Base-by-base conservation (phyloP, 2,797 vertebrate species). In the Poeciliopsis paucimaculata region DNA sequence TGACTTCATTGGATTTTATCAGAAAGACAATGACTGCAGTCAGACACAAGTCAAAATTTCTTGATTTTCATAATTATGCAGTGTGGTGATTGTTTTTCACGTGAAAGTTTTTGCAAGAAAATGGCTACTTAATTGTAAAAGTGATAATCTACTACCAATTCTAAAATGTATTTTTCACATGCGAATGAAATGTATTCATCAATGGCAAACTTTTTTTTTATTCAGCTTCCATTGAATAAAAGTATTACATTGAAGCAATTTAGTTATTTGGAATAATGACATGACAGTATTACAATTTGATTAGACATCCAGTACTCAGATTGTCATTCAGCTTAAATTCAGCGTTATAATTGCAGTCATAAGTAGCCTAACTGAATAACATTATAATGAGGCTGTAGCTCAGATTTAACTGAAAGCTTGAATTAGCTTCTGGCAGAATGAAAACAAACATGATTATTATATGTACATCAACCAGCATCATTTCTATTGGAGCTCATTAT, bases 231-330 rank as follows among this genome's bases (percentile, higher is more conserved):
- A 28, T 16, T 60, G 12, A 60, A 28, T 16, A 28, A 31, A 60
- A 60, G 28, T 6, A 75, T 47, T 28, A 62, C 12, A 26, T 64
- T 66, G 3, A 34, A 39, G 43, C 47, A 13, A 36, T 47, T 46
- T 12, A 46, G 45, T 11, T 43, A 75, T 57, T 75, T 74, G 34
- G 51, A 9, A 55, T 39, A 26, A 53, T 10, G 12, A 55, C 23
- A 55, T 74, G 39, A 7, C 20, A n/a, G 26, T 0, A 43, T n/a
- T 41, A n/a, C 28, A 28, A 8, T 43, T 26, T 75, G 36, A n/a
- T 55, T 36, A 55, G 15, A 75, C 36, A 57, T 43, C 13, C n/a
- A 75, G 15, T 1, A 66, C 5, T 79, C n/a, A 73, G 31, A 84
- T 9, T 6, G 34, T 60, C 26, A 36, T 16, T 43, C 43, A 16